phyloP scores from a whole-genome alignment of 2,797 vertebrate genomes.

The Siniperca obscura region DNA sequence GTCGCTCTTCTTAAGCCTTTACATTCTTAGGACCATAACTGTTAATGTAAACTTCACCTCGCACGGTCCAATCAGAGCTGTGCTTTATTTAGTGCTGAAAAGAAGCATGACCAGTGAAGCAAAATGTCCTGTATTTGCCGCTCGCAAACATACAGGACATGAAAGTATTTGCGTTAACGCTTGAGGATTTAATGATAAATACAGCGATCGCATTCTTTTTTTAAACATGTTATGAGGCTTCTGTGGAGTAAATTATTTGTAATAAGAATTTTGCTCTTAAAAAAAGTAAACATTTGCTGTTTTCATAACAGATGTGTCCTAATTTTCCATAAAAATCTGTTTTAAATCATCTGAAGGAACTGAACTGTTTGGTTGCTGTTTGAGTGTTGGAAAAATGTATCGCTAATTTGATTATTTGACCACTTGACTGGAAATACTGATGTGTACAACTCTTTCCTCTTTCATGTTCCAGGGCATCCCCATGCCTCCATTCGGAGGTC shows the following conservation, averaged over 20 bases:
- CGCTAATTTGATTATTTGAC: background rate
- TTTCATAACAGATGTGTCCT: background rate
- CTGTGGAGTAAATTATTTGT: background rate
- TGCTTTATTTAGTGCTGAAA: background rate
- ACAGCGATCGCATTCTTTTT: background rate
- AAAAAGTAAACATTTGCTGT: background rate
- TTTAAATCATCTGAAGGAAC: background rate
- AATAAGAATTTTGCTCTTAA: background rate
- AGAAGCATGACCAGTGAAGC: background rate
- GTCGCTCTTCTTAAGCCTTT: background rate
- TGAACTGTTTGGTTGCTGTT: background rate
- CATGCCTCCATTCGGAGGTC: conserved; percentile 96
- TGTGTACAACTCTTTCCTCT: conserved; percentile 7
- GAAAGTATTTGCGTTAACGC: background rate
- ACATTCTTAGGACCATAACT: background rate
- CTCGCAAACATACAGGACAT: background rate
- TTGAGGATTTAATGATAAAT: background rate
- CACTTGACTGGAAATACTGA: background rate
- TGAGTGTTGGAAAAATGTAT: background rate
- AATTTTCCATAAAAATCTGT: background rate
- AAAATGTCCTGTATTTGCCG: background rate
- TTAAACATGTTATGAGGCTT: background rate
- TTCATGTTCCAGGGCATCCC: conserved; percentile 91
- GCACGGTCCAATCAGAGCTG: background rate
- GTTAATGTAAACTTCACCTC: background rate